phyloP scores from a whole-genome alignment of 2,113 vertebrate species.

The Thunnus thynnus region DNA sequence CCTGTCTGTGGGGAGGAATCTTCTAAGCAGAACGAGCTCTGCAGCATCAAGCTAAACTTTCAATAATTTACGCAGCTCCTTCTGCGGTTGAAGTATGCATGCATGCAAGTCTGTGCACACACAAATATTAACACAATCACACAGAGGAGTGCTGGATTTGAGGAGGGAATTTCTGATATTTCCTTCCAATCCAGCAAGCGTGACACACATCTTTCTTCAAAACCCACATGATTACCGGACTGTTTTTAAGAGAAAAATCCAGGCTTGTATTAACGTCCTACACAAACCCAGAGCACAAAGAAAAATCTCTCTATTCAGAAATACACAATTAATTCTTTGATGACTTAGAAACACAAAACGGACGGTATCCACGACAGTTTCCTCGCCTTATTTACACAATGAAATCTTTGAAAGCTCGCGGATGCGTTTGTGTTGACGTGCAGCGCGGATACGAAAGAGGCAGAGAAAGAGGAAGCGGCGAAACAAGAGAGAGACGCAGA shows the following conservation, averaged over 20 bases:
- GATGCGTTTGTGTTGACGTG: too few species aligned
- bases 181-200: slow-evolving; percentile 10
- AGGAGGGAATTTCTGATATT: slow-evolving; percentile 29
- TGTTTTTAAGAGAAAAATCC: background rate
- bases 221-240: background rate
- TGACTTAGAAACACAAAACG: background rate
- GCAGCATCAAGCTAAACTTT: slow-evolving; percentile 46
- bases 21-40: slow-evolving; percentile 19
- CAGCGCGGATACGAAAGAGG: slow-evolving; percentile 19
- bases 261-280: background rate
- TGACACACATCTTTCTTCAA: slow-evolving; percentile 39
- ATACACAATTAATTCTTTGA: background rate
- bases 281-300: background rate
- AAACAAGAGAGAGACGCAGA: slow-evolving; percentile 15
- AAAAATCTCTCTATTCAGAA: background rate
- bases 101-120: background rate
- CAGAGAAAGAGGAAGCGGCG: slow-evolving; percentile 14
- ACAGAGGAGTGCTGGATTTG: slow-evolving; percentile 5
- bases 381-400: background rate
- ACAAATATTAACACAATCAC: slow-evolving; percentile 20
- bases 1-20: slow-evolving; percentile 28
- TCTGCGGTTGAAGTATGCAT: slow-evolving; percentile 15
- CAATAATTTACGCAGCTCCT: slow-evolving; percentile 59
- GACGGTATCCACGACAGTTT: slow-evolving; percentile 2
- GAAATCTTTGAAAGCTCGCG: background rate